Conservation (phyloP, 2,888 invertebrate species). For the Lamellibrachia satsuma region DNA sequence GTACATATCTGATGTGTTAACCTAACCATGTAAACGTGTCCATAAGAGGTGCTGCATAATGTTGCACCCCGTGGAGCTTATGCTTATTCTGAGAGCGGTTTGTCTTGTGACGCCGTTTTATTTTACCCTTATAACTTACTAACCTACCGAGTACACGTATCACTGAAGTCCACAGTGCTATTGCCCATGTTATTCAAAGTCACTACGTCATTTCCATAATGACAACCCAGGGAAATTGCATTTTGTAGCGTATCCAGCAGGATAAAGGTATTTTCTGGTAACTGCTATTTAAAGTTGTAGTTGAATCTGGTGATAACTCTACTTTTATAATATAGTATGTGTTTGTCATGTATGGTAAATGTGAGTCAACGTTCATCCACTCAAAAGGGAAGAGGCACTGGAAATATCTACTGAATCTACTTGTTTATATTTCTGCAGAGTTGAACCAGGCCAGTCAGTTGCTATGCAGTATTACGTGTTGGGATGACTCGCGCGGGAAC, state of each 20-base stretch:
- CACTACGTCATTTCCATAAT: background rate
- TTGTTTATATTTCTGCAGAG: background rate
- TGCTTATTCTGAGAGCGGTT: background rate
- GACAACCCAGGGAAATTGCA: background rate
- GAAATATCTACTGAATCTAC: background rate
- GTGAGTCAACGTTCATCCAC: background rate
- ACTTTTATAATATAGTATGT: background rate
- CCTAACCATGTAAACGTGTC: background rate
- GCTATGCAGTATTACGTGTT: constrained; percentile 7
- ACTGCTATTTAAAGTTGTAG: background rate
- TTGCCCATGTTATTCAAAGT: background rate
- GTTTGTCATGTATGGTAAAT: background rate
- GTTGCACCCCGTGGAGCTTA: background rate
- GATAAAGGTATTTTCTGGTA: background rate
- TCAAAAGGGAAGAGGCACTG: background rate
- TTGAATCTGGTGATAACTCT: background rate
- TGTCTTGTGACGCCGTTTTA: background rate
- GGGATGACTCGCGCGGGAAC: background rate
- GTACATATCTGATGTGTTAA: background rate
- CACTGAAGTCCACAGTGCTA: background rate
- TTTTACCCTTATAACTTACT: background rate
- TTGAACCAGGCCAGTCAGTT: background rate
- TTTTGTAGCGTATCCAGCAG: background rate
- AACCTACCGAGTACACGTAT: background rate
- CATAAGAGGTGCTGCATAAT: background rate